A percentile compares a stretch with the other conserved stretches of the same genome.
phyloP scores from a whole-genome alignment of 2,113 vertebrate species.

The Ammodytes dubius region DNA sequence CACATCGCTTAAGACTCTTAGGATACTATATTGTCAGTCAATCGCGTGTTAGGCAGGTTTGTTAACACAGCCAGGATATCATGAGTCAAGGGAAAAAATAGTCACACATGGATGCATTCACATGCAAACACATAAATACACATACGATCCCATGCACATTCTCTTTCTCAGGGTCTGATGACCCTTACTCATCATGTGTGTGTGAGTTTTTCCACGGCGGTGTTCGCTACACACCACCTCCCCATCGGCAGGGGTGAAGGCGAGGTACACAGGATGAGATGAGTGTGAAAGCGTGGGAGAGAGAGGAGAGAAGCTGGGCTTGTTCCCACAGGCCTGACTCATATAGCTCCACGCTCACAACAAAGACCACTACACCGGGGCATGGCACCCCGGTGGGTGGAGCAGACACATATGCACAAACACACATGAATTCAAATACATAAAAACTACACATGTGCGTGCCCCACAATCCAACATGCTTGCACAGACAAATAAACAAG shows the following conservation, averaged over 20 bases:
- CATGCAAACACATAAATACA: not conserved
- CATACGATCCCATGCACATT: slow-evolving; percentile 28
- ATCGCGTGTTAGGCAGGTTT: not conserved
- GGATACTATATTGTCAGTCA: not conserved
- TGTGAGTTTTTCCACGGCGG: slow-evolving; percentile 76
- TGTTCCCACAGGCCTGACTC: slow-evolving; percentile 79
- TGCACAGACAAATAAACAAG: slow-evolving; percentile 7
- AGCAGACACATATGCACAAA: slow-evolving; percentile 57
- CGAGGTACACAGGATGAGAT: slow-evolving; percentile 70
- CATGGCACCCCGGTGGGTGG: slow-evolving; percentile 72
- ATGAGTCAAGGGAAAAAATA: slow-evolving; percentile 14
- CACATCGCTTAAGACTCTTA: not conserved
- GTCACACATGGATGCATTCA: not conserved
- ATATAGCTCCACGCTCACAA: slow-evolving; percentile 57
- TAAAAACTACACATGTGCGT: slow-evolving; percentile 20
- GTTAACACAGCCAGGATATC: not conserved
- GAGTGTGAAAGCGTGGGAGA: slow-evolving; percentile 81
- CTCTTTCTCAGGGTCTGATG: slow-evolving; percentile 74
- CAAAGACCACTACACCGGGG: slow-evolving; percentile 71
- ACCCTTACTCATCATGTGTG: slow-evolving; percentile 67
- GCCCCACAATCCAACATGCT: not conserved
- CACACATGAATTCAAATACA: slow-evolving; percentile 56
- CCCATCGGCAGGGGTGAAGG: slow-evolving; percentile 65
- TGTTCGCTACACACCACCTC: slow-evolving; percentile 63
- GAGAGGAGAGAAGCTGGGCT: slow-evolving; percentile 69